Evolutionary conservation across 2,113 vertebrate species (phyloP), one percentile per base, ranked within the genome.

Genomic region (Pandion haliaetus): DNA sequence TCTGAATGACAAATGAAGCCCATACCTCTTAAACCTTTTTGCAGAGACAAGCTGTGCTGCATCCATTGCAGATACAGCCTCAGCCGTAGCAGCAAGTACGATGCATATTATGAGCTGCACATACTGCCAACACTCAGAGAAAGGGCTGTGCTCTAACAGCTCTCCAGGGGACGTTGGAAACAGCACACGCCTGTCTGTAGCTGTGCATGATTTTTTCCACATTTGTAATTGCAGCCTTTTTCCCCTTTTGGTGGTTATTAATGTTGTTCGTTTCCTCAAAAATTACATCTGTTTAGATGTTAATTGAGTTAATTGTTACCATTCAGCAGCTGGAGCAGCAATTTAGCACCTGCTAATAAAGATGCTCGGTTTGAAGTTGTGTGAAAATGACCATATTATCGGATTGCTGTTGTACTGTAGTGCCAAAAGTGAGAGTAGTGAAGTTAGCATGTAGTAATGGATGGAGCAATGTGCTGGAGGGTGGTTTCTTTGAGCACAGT

Each of bases 211-310:
- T 40, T 94, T 74, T 78, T 82, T 78, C 86, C 82, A 4, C 20
- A 8, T 54, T 79, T 50, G 87, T 82, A 84, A 91, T 94, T 78
- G 93, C 95, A 91, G 91, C 95, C 82, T 87, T 72, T 17, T 7
- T 5, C 76, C 88, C 91, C 93, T 83, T 92, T 96, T 47, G 87
- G 76, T 91, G 79, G 96, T 98, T 98, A 97, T 98, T 97, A 98
- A 96, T 93, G 97, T 97, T 94, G 91, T 97, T 97, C 97, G 78
- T 95, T 98, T 98, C 98, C 98, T 97, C 96, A 94, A 88, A 98
- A 98, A 98, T 97, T 96, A 97, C 97, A 98, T 98, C 98, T 97
- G 98, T 97, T 97, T 93, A 44, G 89, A 97, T 90, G 95, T 97
- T 98, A 96, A 97, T 97, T 93, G 96, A 90, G 97, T 93, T 98